Conservation (phyloP, 64 coral and sea anemone genomes). For the Porites australiensis region DNA sequence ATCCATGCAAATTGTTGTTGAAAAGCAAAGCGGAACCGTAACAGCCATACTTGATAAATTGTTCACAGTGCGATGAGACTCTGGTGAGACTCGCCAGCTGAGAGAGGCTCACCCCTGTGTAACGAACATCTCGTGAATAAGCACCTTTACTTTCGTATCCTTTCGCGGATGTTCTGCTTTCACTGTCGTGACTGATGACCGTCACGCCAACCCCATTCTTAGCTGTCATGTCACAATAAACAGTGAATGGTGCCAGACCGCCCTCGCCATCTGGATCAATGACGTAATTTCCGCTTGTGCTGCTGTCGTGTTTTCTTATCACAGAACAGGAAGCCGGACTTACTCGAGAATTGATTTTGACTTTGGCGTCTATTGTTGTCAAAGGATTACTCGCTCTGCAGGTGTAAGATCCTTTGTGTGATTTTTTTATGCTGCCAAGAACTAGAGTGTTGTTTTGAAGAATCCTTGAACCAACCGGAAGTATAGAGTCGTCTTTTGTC, state of each 20-base stretch:
- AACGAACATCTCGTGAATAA: not conserved
- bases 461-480: too few species aligned
- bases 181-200: slow-evolving; percentile 21
- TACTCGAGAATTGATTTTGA: too few species aligned
- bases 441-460: too few species aligned
- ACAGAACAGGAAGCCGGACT: too few species aligned
- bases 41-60: slow-evolving; percentile 19
- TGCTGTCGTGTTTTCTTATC: too few species aligned
- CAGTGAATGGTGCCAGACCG: slow-evolving; percentile 13
- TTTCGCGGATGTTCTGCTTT: not conserved
- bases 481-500: too few species aligned
- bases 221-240: slow-evolving; percentile 39
- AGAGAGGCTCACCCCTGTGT: not conserved
- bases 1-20: not conserved
- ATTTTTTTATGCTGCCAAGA: too few species aligned
- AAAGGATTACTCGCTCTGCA: too few species aligned
- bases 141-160: not conserved
- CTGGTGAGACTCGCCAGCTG: slow-evolving; percentile 18
- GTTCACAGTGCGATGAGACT: slow-evolving; percentile 21
- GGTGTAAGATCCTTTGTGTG: too few species aligned
- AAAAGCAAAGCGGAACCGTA: not conserved
- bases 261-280: slow-evolving; percentile 16
- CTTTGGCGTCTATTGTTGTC: too few species aligned
- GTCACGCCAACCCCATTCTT: slow-evolving; percentile 38
- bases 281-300: not conserved